Evolutionary conservation across 2,888 invertebrate species (phyloP).

Genomic region (Hetaerina titia): DNA sequence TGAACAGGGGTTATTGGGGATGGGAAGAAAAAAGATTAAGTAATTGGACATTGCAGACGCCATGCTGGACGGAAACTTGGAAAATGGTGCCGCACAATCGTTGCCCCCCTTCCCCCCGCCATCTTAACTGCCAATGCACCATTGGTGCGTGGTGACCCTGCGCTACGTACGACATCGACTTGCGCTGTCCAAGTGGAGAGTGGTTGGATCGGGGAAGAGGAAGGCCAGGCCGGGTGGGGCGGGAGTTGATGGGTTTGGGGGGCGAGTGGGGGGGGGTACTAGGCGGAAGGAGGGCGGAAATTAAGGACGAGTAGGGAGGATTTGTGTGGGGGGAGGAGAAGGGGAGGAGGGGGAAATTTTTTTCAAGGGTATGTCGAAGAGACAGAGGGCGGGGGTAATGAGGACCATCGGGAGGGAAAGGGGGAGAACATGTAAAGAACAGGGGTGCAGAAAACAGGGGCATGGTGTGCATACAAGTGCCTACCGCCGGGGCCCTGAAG

Average conservation of each 20-base stretch:
- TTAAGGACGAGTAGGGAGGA: not conserved
- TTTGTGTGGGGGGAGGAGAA: not conserved
- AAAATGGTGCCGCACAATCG: conserved; percentile 37
- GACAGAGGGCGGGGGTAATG: not conserved
- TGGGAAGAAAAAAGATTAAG: not conserved
- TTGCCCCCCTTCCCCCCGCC: not conserved
- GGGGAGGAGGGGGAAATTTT: not conserved
- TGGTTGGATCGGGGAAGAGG: not conserved
- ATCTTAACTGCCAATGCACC: not conserved
- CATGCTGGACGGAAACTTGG: conserved; percentile 50
- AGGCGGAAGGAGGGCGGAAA: not conserved
- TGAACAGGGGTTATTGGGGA: not conserved
- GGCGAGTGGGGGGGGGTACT: not conserved
- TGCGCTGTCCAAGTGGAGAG: conserved; percentile 18
- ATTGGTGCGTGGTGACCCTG: not conserved
- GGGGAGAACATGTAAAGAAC: not conserved
- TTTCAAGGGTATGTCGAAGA: not conserved
- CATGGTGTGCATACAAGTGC: not conserved
- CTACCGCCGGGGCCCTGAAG: not conserved
- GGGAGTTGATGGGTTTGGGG: too few relatives aligned
- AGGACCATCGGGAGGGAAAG: not conserved
- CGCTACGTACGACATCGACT: not conserved
- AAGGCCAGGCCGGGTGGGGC: not conserved
- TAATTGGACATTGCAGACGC: conserved; percentile 51
- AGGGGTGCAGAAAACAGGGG: not conserved